Conservation (phyloP, 2,113 vertebrate species). For the Eulemur rufifrons region DNA sequence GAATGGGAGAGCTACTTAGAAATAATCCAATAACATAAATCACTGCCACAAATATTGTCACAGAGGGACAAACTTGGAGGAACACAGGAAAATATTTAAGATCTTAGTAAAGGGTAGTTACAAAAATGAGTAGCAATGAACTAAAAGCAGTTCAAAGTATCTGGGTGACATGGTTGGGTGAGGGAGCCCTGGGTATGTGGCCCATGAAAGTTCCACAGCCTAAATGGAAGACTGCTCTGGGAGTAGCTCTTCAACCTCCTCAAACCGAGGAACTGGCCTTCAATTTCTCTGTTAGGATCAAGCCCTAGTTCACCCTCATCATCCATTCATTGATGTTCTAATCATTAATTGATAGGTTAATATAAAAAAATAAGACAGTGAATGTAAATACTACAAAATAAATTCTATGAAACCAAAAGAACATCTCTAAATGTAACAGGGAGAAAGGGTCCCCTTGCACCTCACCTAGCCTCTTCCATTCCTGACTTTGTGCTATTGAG, state of each 20-base stretch:
- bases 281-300: background rate
- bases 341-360: background rate
- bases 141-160: background rate
- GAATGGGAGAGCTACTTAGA: background rate
- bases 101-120: background rate
- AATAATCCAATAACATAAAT: background rate
- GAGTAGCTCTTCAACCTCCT: background rate
- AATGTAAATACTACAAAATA: background rate
- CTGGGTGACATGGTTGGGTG: fast-evolving
- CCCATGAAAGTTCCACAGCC: background rate
- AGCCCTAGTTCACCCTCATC: background rate
- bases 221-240: background rate
- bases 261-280: background rate
- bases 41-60: background rate
- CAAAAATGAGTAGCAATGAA: background rate
- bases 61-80: background rate
- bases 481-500: background rate
- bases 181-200: background rate
- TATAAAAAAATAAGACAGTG: background rate
- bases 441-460: background rate
- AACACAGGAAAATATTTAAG: background rate
- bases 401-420: background rate
- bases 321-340: background rate
- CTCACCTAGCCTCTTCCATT: background rate
- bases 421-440: background rate